Evolutionary conservation across 2,888 invertebrate genomes (phyloP), one percentile per base, ranked within the genome.

Genomic region (Aphelenchoides bicaudatus): DNA sequence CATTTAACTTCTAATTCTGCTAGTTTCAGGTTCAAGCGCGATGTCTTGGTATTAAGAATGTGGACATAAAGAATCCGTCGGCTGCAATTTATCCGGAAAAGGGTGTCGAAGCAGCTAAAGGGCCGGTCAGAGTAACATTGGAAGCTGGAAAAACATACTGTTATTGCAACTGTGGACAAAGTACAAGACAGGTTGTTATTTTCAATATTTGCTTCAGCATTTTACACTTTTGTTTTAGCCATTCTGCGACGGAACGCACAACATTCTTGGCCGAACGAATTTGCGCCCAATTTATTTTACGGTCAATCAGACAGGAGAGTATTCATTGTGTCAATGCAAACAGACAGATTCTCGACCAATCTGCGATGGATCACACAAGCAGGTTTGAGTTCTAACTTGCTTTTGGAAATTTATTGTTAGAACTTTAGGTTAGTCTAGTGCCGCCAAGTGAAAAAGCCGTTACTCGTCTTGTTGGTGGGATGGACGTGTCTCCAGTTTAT

Each of bases 271-370:
- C 2, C 88, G 88, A 82, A 86, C 90, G 31, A 86, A 84, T 59
- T 85, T 85, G 29, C 47, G 54, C 16, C 56, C 50, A 13, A 31
- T 51, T 34, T 27, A 21, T 13, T 52, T 56, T 37, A 28, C 28
- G 21, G 53, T 55, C 1, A 86, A 86, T 49, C 88, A 91, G 82
- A 87, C 87, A 0, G 90, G 89, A 72, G 88, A 90, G 19, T 68
- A 67, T 79, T 92, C 91, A 89, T 82, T 98, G n/a, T 98, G 96
- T 80, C 91, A 91, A 80, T 98, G 96, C 80, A 98, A 98, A 81
- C 93, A 93, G 79, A 91, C 93, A 0, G 85, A 85, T 48, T 88
- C 89, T 2, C 23, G 90, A 66, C 98, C 98, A 0, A 94, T 93
- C 80, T 98, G 96, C 82, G 98, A 98, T 83, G 94, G 94, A 8